Evolutionary conservation across 2,797 vertebrate genomes (phyloP), one percentile per base, ranked within the genome.

Genomic region (Muscicapa comitata): DNA sequence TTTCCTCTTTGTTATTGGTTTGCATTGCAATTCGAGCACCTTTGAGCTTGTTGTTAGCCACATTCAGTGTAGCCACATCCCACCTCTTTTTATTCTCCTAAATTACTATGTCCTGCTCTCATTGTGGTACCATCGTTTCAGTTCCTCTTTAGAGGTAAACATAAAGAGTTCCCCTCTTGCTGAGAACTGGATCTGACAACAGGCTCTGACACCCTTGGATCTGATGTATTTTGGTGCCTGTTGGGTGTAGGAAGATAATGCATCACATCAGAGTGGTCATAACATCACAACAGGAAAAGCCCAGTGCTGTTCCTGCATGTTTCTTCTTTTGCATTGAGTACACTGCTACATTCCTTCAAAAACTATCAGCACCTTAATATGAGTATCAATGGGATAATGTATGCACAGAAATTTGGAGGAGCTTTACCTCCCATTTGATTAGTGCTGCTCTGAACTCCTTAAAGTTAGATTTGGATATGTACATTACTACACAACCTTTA

Each of bases 171-270:
- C 3, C 4, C 1, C 6, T 51, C 40, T 37, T 65, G 8, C 21
- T 58, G 33, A 62, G 75, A 72, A 13, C 43, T 29, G 23, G 13
- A n/a, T 62, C 13, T 75, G 21, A 24, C 35, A 37, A 37, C 15
- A 38, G 21, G 6, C 7, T 42, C 31, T 31, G 23, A 9, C 28
- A 29, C 11, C 7, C 3, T 51, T 51, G 50, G 50, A 29, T 29
- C 50, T 51, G 28, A 51, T 8, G 12, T 48, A 12, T 1, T 0
- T 3, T 28, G 12, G 2, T 35, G 23, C 11, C n/a, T 5, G 0
- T 23, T 31, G 25, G 24, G 10, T 17, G 1, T 23, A 51, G 47
- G 51, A 84, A 54, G 12, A 54, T 3, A 67, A 62, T 7, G 4
- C 9, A 24, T 25, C 19, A 8, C 19, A 37, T 28, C 17, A 35